A percentile compares a stretch with the other conserved stretches of the same genome.
These are phyloP conservation scores for Dufourea novaeangliae DNA, from an alignment of 1,140 invertebrate genomes.

Conservation along the genomic window DNA sequence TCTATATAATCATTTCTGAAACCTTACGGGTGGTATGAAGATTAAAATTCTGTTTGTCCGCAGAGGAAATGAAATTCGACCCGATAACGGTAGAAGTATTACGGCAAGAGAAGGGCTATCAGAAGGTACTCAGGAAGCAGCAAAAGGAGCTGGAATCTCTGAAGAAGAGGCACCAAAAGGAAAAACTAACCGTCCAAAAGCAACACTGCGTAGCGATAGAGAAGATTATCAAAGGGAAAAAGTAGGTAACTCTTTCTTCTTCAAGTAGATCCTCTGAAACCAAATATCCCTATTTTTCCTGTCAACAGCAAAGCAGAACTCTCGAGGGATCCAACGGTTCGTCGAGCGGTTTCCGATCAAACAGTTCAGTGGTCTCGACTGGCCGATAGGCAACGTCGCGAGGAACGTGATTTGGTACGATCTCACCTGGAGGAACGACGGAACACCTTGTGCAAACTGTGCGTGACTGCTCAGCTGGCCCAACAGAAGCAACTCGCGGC, in stretches of 20 bases:
- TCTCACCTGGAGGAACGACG: conserved; percentile 93
- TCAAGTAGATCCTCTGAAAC: background rate
- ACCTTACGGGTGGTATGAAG: conserved; percentile 14
- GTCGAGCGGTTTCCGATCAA: conserved; percentile 93
- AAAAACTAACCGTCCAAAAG: conserved; percentile 95
- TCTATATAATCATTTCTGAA: too few species aligned
- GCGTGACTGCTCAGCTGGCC: conserved; percentile 90
- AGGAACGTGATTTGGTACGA: conserved; percentile 94
- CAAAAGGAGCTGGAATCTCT: conserved; percentile 96
- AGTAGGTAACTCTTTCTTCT: conserved; percentile 82
- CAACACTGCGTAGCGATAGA: conserved; percentile 97
- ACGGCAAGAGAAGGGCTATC: conserved; percentile 95
- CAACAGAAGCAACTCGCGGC: conserved; percentile 96
- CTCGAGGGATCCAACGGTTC: conserved; percentile 89
- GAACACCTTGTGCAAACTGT: conserved; percentile 92
- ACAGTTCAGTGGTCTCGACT: conserved; percentile 97
- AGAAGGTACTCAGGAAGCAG: conserved; percentile 97
- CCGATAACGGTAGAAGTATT: conserved; percentile 95
- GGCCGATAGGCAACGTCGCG: conserved; percentile 92
- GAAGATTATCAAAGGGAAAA: conserved; percentile 96
- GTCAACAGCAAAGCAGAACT: conserved; percentile 89
- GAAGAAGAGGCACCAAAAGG: conserved; percentile 96
- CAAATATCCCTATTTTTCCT: conserved; percentile 37
- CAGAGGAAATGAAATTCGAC: conserved; percentile 91
- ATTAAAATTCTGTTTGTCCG: conserved; percentile 40